Base-by-base conservation (phyloP, 2,113 vertebrate genomes). In the Poecilia latipinna region DNA sequence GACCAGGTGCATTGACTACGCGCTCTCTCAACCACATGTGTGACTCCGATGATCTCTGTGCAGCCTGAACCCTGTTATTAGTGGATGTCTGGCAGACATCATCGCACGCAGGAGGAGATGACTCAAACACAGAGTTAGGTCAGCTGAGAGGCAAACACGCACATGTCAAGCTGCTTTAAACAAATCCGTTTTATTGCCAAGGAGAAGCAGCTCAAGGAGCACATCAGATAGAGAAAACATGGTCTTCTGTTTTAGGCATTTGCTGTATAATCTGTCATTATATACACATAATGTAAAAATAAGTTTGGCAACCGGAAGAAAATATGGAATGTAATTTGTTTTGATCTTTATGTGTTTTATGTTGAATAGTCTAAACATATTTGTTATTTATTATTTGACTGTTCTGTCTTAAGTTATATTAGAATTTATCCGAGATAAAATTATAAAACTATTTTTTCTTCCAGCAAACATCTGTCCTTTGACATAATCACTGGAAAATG, bases 31-130 rank as follows among this genome's bases (percentile, higher is more conserved):
- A 33, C 69, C 69, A 60, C 62, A 65, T n/a, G 7, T 70, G 31
- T 44, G 5, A 65, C 33, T 62, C 61, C 12, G 72, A 65, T 24
- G 1, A 74, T 48, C 70, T 70, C 42, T 70, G 13, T 48, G 48
- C 63, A 68, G 65, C 66, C 42, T 51, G 24, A 44, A 35, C 74
- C 35, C 71, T 19, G 10, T 82, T 57, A 77, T 88, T 82, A 88
- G 83, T 62, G 79, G 62, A 29, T 0, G 67, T 83, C 57, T 86
- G 74, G n/a, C 15, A 65, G 44, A 71, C n/a, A 26, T 31, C 71
- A n/a, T 66, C 33, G 33, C 44, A 65, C 8, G 32, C 1, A 0
- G 64, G 79, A 5, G 60, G 22, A 51, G 15, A 37, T 85, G 83
- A 86, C 32, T 87, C 75, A 84, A 61, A 75, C 76, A 31, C 51